A percentile compares a stretch with the other conserved stretches of the same genome.
Evolutionary conservation across 2,888 invertebrate genomes (phyloP).

Genomic region (Spilarctia lutea): DNA sequence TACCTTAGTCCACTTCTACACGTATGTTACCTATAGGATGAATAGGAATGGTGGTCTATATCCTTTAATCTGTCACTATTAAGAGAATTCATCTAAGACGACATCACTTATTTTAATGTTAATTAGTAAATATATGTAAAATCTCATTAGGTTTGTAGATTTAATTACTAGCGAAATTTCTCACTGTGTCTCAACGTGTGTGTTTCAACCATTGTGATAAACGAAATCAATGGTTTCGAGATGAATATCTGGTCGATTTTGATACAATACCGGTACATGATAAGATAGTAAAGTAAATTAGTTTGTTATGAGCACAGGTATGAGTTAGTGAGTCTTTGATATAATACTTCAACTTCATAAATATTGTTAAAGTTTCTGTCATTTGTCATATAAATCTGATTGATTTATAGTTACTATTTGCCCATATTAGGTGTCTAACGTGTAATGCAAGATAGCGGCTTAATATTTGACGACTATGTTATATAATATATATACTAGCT

Average conservation of each 20-base stretch:
- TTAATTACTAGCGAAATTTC: neutral
- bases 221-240: neutral
- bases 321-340: neutral
- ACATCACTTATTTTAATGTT: too few species aligned
- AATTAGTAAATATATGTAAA: neutral
- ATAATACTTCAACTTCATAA: slow-evolving; percentile 11
- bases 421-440: slow-evolving; percentile 17
- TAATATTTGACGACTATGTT: neutral
- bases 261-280: neutral
- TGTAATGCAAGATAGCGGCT: neutral
- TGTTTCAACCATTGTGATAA: too few species aligned
- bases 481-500: neutral
- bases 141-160: neutral
- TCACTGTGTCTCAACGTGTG: neutral
- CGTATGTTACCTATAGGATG: too few species aligned
- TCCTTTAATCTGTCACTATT: too few species aligned
- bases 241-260: neutral
- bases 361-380: slow-evolving; percentile 10
- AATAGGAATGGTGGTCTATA: too few species aligned
- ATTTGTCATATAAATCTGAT: slow-evolving; percentile 20
- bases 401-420: slow-evolving; percentile 14
- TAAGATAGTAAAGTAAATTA: neutral
- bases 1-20: too few species aligned
- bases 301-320: neutral
- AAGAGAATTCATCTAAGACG: too few species aligned